Conservation (phyloP, 2,888 invertebrate genomes). For the Hirudinaria manillensis region DNA sequence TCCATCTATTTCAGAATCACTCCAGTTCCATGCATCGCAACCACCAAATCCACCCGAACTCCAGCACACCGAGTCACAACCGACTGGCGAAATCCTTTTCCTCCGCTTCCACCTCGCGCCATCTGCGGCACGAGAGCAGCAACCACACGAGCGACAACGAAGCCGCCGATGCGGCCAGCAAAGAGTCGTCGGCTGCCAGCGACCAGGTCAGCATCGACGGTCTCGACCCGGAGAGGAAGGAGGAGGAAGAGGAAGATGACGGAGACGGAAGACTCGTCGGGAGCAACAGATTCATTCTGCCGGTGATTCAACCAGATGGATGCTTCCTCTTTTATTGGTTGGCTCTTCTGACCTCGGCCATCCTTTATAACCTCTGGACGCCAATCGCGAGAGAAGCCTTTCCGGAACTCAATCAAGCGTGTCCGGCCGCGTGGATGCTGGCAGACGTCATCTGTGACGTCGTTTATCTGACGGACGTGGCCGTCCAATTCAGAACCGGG, state of each 20-base stretch:
- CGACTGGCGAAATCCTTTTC: not conserved
- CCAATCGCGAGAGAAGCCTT: slow-evolving; percentile 88
- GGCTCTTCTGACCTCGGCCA: slow-evolving; percentile 77
- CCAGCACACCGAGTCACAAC: slow-evolving; percentile 2
- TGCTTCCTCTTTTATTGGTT: slow-evolving; percentile 94
- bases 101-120: not conserved
- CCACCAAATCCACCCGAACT: slow-evolving; percentile 6
- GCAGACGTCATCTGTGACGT: slow-evolving; percentile 76
- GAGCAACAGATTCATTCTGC: slow-evolving; percentile 1
- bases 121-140: slow-evolving; percentile 6
- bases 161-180: not conserved
- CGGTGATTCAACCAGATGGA: slow-evolving; percentile 83
- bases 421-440: slow-evolving; percentile 45
- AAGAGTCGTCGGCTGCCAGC: not conserved
- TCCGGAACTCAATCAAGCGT: slow-evolving; percentile 69
- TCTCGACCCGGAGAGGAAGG: not conserved
- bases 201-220: slow-evolving; percentile 1
- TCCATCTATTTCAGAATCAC: too few relatives aligned
- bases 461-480: slow-evolving; percentile 79
- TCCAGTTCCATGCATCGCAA: not conserved
- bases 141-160: slow-evolving; percentile 2
- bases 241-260: not conserved
- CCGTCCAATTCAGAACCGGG: slow-evolving; percentile 85
- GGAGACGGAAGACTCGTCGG: not conserved
- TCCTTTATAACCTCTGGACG: slow-evolving; percentile 91